Percentiles rank a stretch among this genome's conserved stretches.
Conservation (phyloP, 2,797 vertebrate genomes). For the Monodelphis domestica region DNA sequence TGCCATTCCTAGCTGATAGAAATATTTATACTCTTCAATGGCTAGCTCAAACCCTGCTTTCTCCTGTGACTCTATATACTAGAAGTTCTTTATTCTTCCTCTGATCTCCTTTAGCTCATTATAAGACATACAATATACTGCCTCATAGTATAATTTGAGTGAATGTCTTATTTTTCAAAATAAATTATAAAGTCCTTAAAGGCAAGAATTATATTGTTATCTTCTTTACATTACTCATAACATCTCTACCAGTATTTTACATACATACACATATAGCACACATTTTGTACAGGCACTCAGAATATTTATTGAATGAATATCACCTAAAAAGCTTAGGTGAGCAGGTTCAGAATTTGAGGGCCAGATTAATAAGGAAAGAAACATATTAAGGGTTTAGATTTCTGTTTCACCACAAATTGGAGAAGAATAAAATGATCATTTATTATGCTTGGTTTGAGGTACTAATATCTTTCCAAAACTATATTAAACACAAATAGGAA, state of each 20-base stretch:
- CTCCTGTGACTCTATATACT: not conserved
- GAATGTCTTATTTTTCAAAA: not conserved
- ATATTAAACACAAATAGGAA: slow-evolving; percentile 20
- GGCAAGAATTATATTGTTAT: not conserved
- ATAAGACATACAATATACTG: not conserved
- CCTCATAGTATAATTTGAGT: not conserved
- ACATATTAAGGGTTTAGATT: slow-evolving; percentile 6
- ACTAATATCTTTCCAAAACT: slow-evolving; percentile 47
- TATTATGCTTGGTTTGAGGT: not conserved
- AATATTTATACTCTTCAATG: slow-evolving; percentile 19
- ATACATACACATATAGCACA: too few relatives aligned
- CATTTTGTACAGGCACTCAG: slow-evolving; percentile 8
- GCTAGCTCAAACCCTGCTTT: slow-evolving; percentile 2
- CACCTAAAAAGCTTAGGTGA: slow-evolving; percentile 12
- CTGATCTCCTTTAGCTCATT: slow-evolving; percentile 1
- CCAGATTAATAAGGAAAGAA: slow-evolving; percentile 13
- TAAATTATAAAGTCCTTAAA: slow-evolving; percentile 12
- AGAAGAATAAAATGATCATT: slow-evolving; percentile 31
- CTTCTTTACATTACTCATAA: not conserved
- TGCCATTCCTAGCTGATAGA: not conserved
- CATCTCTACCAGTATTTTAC: not conserved
- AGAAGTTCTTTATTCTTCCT: not conserved
- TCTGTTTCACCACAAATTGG: not conserved
- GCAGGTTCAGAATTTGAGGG: not conserved
- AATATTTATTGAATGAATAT: slow-evolving; percentile 25